Base-by-base conservation (phyloP, 2,113 vertebrate genomes). In the Corythornis madagascariensis region DNA sequence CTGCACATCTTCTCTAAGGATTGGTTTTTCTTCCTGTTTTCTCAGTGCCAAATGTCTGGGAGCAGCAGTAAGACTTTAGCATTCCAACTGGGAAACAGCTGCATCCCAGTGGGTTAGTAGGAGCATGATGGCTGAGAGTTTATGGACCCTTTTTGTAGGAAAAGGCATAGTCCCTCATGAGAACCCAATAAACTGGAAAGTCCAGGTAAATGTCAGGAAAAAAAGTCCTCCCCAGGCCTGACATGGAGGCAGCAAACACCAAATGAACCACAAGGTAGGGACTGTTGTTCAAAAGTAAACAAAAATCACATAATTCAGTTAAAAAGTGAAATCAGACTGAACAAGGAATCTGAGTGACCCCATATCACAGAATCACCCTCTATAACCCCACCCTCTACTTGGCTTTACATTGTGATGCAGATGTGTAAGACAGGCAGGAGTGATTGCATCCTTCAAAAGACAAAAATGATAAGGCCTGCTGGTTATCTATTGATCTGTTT, bases 71-170 rank as follows among this genome's bases (percentile, higher is more conserved):
- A 45, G 1, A 5, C 22, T 76, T 31, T 11, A 26, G 24, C 38
- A 16, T 4, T 70, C 47, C 17, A 71, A 1, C 28, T 52, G 43
- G 20, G 15, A 29, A 31, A 24, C 43, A 33, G 29, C 2, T 63
- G 33, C 4, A 1, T 26, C 73, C 38, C 60, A 74, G 33, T 48
- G 42, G 9, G 13, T n/a, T 45, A 48, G 33, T 4, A 61, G 66
- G 40, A 78, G 38, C 38, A 71, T 0, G 0, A 4, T 7, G 65
- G n/a, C 52, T 2, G 1, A 63, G 42, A 15, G 61, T 25, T 89
- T 79, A 63, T 3, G 2, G 74, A 38, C 7, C 40, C n/a, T 33
- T 16, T 63, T 59, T 74, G 10, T 26, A 78, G 22, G 31, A 43
- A 78, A 88, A 38, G 21, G 9, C 31, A 66, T 12, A 81, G 25